Conservation (phyloP, 2,888 invertebrate genomes). For the Phaonia tiefii region DNA sequence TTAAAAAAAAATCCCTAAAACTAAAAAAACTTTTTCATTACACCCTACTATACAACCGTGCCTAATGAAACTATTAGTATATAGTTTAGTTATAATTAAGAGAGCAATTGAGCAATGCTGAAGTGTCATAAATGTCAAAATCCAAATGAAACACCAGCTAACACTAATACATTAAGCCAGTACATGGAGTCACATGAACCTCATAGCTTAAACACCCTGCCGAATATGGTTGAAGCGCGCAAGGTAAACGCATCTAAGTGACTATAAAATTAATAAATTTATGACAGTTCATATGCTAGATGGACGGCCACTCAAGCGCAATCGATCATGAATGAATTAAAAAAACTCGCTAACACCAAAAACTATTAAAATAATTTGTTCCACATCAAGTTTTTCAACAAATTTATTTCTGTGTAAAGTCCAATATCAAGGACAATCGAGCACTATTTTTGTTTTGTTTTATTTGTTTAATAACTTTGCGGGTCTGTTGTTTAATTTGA, state of each 20-base stretch:
- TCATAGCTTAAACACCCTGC: slow-evolving; percentile 4
- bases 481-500: slow-evolving; percentile 10
- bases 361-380: slow-evolving; percentile 16
- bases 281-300: background rate
- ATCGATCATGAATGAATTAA: background rate
- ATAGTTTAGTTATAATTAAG: background rate
- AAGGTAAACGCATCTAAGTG: slow-evolving; percentile 6
- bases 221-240: background rate
- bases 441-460: background rate
- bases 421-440: slow-evolving; percentile 47
- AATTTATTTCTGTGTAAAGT: slow-evolving; percentile 27
- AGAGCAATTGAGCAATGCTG: background rate
- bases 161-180: background rate
- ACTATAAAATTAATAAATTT: slow-evolving; percentile 12
- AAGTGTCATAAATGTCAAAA: slow-evolving; percentile 11
- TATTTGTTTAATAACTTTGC: background rate
- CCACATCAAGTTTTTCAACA: background rate
- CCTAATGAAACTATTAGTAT: background rate
- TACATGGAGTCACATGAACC: background rate
- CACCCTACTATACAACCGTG: too few species aligned
- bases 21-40: too few species aligned
- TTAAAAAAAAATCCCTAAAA: too few species aligned
- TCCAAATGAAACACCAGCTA: background rate
- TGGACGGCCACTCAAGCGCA: background rate
- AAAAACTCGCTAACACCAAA: background rate